phyloP scores from a whole-genome alignment of 2,797 vertebrate genomes.

The Gymnopithys bicolor region DNA sequence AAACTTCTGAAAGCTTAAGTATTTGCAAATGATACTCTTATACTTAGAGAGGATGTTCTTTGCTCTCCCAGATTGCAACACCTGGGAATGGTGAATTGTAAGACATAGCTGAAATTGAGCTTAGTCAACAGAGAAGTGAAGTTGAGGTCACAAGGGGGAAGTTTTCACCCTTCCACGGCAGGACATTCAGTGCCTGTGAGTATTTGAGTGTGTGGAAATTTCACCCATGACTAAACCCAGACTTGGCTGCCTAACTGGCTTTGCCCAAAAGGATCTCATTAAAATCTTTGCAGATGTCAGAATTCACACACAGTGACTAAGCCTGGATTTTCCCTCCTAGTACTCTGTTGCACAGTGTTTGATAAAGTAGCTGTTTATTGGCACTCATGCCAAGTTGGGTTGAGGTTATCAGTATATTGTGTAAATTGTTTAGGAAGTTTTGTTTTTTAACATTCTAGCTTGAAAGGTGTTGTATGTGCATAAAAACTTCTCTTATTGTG shows the following conservation, averaged over 20 bases:
- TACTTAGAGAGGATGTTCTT: neutral
- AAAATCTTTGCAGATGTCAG: conserved; percentile 15
- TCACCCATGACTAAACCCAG: conserved; percentile 33
- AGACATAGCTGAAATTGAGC: neutral
- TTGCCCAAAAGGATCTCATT: conserved; percentile 10
- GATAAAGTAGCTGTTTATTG: neutral
- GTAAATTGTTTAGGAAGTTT: neutral
- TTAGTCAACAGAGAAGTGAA: conserved; percentile 15
- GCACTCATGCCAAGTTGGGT: neutral
- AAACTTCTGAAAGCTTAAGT: neutral
- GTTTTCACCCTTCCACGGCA: neutral
- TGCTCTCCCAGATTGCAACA: conserved; percentile 10
- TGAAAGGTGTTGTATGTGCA: neutral
- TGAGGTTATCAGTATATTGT: neutral
- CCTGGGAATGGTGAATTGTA: neutral
- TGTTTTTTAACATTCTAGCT: neutral
- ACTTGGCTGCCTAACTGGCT: neutral
- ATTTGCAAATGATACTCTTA: neutral
- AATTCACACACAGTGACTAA: neutral
- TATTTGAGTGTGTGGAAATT: neutral
- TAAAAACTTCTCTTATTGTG: neutral
- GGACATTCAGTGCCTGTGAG: neutral
- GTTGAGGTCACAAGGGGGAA: neutral
- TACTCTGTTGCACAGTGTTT: neutral
- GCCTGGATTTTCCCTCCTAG: conserved; percentile 2